These are phyloP conservation scores for Calonectris borealis DNA, from an alignment of 2,113 vertebrate species.

Conservation along the genomic window DNA sequence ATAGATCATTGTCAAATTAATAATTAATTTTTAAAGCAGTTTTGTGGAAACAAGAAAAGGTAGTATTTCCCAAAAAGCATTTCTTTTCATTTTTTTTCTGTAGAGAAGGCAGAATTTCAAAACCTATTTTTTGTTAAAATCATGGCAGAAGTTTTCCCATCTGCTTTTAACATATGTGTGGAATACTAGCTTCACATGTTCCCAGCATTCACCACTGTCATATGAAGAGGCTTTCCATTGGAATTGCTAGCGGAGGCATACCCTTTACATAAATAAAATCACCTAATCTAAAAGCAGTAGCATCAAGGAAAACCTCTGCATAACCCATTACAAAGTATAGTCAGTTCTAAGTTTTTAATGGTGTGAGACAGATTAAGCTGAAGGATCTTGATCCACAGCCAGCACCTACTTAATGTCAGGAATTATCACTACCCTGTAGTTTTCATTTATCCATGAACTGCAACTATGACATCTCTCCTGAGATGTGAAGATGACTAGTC, in stretches of 20 bases:
- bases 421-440: background rate
- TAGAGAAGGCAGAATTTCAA: background rate
- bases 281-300: background rate
- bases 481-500: background rate
- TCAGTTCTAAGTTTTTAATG: background rate
- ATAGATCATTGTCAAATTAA: background rate
- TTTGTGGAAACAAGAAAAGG: background rate
- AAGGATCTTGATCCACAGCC: background rate
- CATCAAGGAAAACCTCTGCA: background rate
- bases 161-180: background rate
- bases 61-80: background rate
- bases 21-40: background rate
- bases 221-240: background rate
- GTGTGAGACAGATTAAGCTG: background rate
- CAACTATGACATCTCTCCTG: background rate
- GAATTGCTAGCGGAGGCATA: background rate
- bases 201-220: background rate
- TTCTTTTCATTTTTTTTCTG: background rate
- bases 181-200: background rate
- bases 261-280: background rate
- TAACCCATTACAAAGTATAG: background rate
- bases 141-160: background rate
- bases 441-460: background rate
- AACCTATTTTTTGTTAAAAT: background rate
- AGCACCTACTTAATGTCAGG: background rate